These are phyloP conservation scores for Gambusia holbrooki DNA, from an alignment of 2,113 vertebrate species.

Conservation along the genomic window DNA sequence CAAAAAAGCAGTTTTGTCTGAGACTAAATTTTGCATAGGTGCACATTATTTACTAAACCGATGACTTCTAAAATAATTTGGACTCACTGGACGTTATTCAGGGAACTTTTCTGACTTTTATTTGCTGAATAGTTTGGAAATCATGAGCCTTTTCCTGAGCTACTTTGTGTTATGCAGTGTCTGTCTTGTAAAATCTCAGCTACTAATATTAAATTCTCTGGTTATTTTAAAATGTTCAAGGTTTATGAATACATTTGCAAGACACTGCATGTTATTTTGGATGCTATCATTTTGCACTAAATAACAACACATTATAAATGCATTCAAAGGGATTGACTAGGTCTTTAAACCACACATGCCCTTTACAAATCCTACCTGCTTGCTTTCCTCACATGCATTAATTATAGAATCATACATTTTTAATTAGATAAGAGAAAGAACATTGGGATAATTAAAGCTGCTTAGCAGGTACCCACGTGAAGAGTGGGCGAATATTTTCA, in stretches of 20 bases:
- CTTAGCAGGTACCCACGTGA: constrained; percentile 27
- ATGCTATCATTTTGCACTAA: not conserved
- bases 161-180: not conserved
- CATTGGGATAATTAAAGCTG: constrained; percentile 51
- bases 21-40: too few relatives aligned
- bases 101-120: too few relatives aligned
- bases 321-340: not conserved
- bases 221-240: not conserved
- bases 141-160: too few relatives aligned
- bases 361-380: constrained; percentile 17
- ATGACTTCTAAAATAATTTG: too few relatives aligned
- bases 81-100: too few relatives aligned
- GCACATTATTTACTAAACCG: too few relatives aligned
- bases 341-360: not conserved
- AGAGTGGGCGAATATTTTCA: constrained; percentile 30
- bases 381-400: constrained; percentile 37
- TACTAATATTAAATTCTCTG: not conserved
- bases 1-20: too few relatives aligned
- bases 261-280: not conserved
- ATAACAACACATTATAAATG: not conserved
- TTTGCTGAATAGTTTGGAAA: too few relatives aligned
- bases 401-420: constrained; percentile 42
- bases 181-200: not conserved
- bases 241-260: too few relatives aligned
- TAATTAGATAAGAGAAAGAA: constrained; percentile 58